Base-by-base conservation (phyloP, 2,797 vertebrate species). In the Phoeniculus purpureus region DNA sequence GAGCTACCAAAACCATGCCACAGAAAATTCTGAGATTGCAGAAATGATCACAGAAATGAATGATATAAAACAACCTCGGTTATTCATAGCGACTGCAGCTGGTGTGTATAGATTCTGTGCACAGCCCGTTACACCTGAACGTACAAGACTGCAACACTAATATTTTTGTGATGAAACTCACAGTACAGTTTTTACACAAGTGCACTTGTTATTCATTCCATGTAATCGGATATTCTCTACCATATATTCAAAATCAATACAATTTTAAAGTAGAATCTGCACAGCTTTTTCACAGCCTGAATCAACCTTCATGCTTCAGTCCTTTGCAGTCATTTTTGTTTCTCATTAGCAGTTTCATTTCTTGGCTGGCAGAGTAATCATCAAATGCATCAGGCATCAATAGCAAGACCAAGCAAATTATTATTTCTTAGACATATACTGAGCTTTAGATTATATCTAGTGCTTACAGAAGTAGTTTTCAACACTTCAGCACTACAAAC, bases 1-100 rank as follows among this genome's bases (percentile, higher is more conserved):
- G 67, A 93, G 54, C 55, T 79, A 87, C 72, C 58, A 89, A 89
- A 91, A 91, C 9, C 29, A 85, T 92, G 95, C 89, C 56, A 90
- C 17, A 67, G 68, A 94, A 85, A 89, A 87, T 50, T 74, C 45
- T 71, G 2, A 29, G 52, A 32, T 59, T 13, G 48, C 62, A 27
- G 3, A 73, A 89, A 56, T 59, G 78, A 93, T 92, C 86, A 79
- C 11, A 74, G 66, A 94, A 78, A 92, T 3, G 3, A 89, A 74
- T 55, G 6, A 90, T 79, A 23, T 74, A 83, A 94, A 91, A 88
- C 17, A 74, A 10, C 64, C 21, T 59, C 51, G 58, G 54, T 32
- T 70, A 89, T 31, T 82, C 55, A 75, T 5, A 85, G 84, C 72
- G 89, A 72, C 40, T 15, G 58, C 34, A 91, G 56, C 40, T 67